Evolutionary conservation across 2,888 invertebrate species (phyloP), one percentile per base, ranked within the genome.

Genomic region (Cantharis rufa): DNA sequence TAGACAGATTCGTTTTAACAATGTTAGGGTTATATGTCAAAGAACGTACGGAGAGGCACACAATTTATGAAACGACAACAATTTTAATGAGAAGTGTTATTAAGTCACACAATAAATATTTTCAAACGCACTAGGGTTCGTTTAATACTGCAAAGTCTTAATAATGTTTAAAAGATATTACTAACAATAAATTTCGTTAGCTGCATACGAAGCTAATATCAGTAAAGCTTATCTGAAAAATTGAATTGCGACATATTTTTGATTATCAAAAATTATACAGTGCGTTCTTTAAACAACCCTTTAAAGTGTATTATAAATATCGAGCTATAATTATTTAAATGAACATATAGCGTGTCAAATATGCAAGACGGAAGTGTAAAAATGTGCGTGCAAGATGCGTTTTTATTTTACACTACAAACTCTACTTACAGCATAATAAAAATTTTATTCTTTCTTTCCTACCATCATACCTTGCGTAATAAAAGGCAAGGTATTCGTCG

Each of bases 1-100:
- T 87, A 86, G 87, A 87, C 85, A 86, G 86, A 86, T 87, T 86
- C 87, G 87, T 87, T 86, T 84, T 82, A 80, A 82, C 85, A 85
- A 87, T 86, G 87, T 86, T 85, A 85, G 85, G 84, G 83, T 84
- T 84, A 84, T 83, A 84, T 84, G 86, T 86, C 86, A 86, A 85
- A 85, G 84, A 84, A 84, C 85, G 83, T 84, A 82, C 80, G 80
- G 80, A 80, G 81, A 78, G 82, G 82, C 82, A 80, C 77, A 75
- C 81, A 82, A 83, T 84, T 84, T 84, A 85, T 83, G 83, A 82
- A 82, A 81, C 80, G 83, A 81, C 82, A 82, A 81, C 82, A 81
- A 82, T 79, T 82, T 83, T 85, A 86, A 86, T 86, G 86, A 86
- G 86, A 85, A 66, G 64, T 21, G 64, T 66, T 66, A 66, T 66